phyloP scores from a whole-genome alignment of 2,888 invertebrate genomes.

The Pseudoips prasinana region DNA sequence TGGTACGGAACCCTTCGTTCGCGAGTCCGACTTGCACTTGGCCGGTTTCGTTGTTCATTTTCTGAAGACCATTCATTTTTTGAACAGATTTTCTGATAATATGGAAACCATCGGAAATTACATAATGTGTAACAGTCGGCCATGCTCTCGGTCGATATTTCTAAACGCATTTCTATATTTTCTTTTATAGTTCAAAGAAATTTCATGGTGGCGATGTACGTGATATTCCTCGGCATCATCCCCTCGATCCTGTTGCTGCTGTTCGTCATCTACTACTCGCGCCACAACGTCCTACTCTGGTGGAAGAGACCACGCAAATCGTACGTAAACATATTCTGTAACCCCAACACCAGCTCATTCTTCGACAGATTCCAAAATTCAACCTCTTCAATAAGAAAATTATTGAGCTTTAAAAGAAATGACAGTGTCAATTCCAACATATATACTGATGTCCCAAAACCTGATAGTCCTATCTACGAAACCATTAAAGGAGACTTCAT shows the following conservation, averaged over 20 bases:
- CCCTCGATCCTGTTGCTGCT: conserved; percentile 86
- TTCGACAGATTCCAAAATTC: conserved; percentile 30
- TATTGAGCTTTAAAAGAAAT: conserved; percentile 28
- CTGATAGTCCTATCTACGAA: conserved; percentile 22
- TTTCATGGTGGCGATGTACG: conserved; percentile 91
- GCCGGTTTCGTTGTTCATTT: too few species aligned
- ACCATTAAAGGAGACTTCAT: conserved; percentile 17
- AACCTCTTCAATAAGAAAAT: conserved; percentile 20
- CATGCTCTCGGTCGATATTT: too few species aligned
- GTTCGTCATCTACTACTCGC: conserved; percentile 88
- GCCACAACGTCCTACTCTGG: conserved; percentile 83
- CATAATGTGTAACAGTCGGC: too few species aligned
- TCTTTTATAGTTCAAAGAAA: conserved; percentile 85
- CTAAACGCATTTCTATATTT: too few species aligned
- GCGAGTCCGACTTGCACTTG: too few species aligned
- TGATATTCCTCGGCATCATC: conserved; percentile 93
- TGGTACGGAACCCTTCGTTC: too few species aligned
- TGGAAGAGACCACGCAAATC: conserved; percentile 78
- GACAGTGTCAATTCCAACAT: conserved; percentile 11
- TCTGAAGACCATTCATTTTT: too few species aligned
- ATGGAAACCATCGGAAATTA: too few species aligned
- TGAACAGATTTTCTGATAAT: too few species aligned
- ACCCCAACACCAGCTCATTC: conserved; percentile 15
- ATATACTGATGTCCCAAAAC: conserved; percentile 9
- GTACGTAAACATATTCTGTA: conserved; percentile 63